A percentile compares a stretch with the other conserved stretches of the same genome.
Evolutionary conservation across 2,888 invertebrate species (phyloP).

Genomic region (Hofmannophila pseudospretella): DNA sequence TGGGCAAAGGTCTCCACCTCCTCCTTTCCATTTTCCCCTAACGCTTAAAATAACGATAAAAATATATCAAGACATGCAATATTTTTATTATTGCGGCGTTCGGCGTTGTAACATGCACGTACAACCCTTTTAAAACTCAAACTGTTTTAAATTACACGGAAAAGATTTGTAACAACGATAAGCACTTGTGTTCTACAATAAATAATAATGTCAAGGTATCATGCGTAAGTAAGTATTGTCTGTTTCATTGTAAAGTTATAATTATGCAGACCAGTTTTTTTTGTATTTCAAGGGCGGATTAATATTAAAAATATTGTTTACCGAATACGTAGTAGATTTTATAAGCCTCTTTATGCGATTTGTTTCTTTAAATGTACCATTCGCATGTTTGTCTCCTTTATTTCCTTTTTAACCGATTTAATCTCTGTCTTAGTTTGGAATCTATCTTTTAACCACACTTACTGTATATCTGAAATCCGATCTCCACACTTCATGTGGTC

Average conservation of each 20-base stretch:
- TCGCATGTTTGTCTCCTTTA: no score
- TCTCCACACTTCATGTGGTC: constrained; percentile 16
- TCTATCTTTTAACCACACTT: no score
- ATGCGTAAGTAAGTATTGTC: background rate
- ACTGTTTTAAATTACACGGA: background rate
- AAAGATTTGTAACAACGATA: background rate
- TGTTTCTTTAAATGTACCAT: no score
- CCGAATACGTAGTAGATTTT: background rate
- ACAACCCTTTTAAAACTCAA: background rate
- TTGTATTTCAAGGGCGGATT: background rate
- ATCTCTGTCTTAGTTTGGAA: no score
- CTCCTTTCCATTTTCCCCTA: no score
- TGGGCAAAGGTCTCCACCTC: no score
- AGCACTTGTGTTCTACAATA: background rate
- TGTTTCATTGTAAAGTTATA: background rate
- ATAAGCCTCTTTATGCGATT: no score
- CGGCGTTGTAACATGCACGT: no score
- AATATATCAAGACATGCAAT: no score
- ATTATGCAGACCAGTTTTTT: background rate
- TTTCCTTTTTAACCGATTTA: no score
- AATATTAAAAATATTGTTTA: background rate
- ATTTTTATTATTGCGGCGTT: no score
- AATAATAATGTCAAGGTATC: background rate
- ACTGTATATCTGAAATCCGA: constrained; percentile 14
- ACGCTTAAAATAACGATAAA: no score